Conservation (phyloP, 1,140 invertebrate genomes). For the Diorhabda carinulata region DNA sequence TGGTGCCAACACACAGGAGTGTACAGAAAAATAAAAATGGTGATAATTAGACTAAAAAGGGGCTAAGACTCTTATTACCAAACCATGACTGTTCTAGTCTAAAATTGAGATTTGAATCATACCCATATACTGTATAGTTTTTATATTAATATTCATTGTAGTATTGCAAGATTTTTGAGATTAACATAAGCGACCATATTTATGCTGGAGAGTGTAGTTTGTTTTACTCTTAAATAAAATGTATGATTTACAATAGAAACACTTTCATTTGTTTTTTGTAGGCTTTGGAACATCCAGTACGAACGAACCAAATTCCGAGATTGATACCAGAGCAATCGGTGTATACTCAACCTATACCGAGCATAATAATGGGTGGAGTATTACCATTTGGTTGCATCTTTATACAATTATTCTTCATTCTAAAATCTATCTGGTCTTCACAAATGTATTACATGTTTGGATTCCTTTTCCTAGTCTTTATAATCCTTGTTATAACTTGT, state of each 20-base stretch:
- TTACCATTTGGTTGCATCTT: constrained; percentile 99
- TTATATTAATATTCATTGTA: too few relatives aligned
- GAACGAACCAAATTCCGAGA: constrained; percentile 97
- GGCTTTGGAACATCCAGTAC: constrained; percentile 92
- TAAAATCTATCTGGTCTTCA: constrained; percentile 97
- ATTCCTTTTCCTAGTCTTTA: constrained; percentile 95
- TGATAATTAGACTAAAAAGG: too few relatives aligned
- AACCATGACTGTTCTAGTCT: too few relatives aligned
- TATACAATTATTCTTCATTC: constrained; percentile 98
- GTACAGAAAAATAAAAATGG: too few relatives aligned
- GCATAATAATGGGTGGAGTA: constrained; percentile 96
- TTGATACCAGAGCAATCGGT: constrained; percentile 97
- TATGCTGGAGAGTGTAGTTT: too few relatives aligned
- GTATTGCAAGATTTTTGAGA: too few relatives aligned
- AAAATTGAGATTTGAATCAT: too few relatives aligned
- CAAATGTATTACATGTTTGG: constrained; percentile 99
- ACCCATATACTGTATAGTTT: too few relatives aligned
- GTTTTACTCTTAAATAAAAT: too few relatives aligned
- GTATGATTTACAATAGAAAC: background rate
- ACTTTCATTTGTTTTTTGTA: constrained; percentile 47
- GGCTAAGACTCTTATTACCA: too few relatives aligned
- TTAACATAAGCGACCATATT: too few relatives aligned
- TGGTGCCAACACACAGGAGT: too few relatives aligned
- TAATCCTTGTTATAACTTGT: constrained; percentile 96
- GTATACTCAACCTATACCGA: constrained; percentile 90